Base-by-base conservation (phyloP, 2,797 vertebrate genomes). In the Lateolabrax maculatus region DNA sequence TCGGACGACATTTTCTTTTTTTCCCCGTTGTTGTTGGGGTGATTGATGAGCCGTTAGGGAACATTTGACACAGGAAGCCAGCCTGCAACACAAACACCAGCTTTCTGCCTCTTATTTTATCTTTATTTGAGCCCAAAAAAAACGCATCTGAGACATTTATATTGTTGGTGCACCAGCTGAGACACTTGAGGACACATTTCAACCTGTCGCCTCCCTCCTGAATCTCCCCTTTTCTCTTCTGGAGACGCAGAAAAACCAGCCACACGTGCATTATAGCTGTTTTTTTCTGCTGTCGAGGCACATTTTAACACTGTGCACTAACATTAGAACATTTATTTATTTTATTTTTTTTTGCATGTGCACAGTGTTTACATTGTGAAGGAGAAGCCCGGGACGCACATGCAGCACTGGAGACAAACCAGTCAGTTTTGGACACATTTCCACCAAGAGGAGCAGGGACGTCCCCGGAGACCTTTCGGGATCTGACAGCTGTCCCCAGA, bases 11-110 rank as follows among this genome's bases (percentile, higher is more conserved):
- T 69, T 89, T 71, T 71, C 57, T 23, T 67, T 70, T 43, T 29
- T 23, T n/a, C n/a, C n/a, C n/a, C n/a, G n/a, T n/a, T n/a, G n/a
- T n/a, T n/a, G n/a, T n/a, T n/a, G n/a, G n/a, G 31, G 69, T 75
- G 80, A 84, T 74, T 82, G 79, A 78, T 64, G 74, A 84, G 75
- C 61, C 77, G 72, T 74, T 77, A 80, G 85, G 74, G 78, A 87
- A 71, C 57, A 48, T 70, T 66, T 69, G n/a, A n/a, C 39, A 87
- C 85, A 89, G 92, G 90, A 93, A 92, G 90, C 81, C 81, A 67
- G 49, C 67, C 69, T 53, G 69, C 71, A 46, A 74, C 68, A 64
- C 70, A 77, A 58, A 82, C 80, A 70, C 58, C 71, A 51, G 68
- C n/a, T n/a, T n/a, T n/a, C n/a, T n/a, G n/a, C n/a, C n/a, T n/a